Evolutionary conservation across 2,888 invertebrate genomes (phyloP), one percentile per base, ranked within the genome.

Genomic region (Drosophila borealis): DNA sequence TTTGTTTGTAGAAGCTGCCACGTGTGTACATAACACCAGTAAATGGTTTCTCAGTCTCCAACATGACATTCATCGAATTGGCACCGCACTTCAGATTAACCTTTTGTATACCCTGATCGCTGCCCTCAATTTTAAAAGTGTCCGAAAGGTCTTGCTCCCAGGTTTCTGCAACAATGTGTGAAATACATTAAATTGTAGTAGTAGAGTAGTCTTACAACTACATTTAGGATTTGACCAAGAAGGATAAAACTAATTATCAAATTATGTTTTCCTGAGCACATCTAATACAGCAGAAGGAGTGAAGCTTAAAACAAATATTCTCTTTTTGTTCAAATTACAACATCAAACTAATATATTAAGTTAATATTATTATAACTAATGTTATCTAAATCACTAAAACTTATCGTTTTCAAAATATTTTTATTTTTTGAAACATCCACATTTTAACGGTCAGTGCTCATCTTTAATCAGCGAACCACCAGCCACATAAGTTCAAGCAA

Each of bases 21-120:
- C 94, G 92, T 0, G 95, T 95, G 76, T 95, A 95, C 91, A 95
- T 93, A 0, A 95, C 94, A 0, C 95, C 95, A 1, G 92, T 92
- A 79, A 95, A 95, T 45, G 94, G 93, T 48, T 94, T 93, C 50
- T 94, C 93, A 1, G 93, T 94, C 87, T 93, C 93, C 19, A 94
- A 78, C 73, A 92, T 89, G 3, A 94, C 91, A 63, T 93, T 91
- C 94, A 94, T 94, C 1, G 93, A 93, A 72, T 94, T 93, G 2
- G 94, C 93, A 0, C 93, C 94, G 71, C 94, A 94, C 80, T 93
- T 93, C 14, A 94, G 90, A 73, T 93, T 93, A 0, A 94, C 94
- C 75, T 92, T 93, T 82, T 94, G 93, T 79, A 94, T 94, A 2
- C 94, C 94, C 49, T 93, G 93, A 39, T 93, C 93, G 21, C 94